Evolutionary conservation across 2,888 invertebrate genomes (phyloP), one percentile per base, ranked within the genome.

Genomic region (Diplolepis rosae): DNA sequence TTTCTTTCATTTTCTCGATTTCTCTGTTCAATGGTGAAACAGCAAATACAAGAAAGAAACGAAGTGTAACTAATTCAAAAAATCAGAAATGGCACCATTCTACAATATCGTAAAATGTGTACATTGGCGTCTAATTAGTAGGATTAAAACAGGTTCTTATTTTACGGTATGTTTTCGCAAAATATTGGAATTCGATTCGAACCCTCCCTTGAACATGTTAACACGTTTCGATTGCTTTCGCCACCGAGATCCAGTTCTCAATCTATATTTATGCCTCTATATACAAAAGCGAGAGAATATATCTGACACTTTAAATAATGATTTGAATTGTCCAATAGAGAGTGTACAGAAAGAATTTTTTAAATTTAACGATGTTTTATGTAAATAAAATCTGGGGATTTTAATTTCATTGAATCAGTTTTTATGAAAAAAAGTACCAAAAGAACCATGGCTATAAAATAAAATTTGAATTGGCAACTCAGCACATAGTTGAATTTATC

Each of bases 111-210:
- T 32, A 56, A 13, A 32, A 56, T 22, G 35, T 35, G 13, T n/a
- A 56, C 35, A 56, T 56, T 56, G 56, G n/a, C 35, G 35, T 39
- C 35, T 56, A 56, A 56, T 56, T 56, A 35, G 56, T 56, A 24
- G 42, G 7, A 22, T 22, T 22, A 13, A 39, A 39, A 56, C 56
- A 39, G 56, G 56, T 56, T 56, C 32, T 15, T 22, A 18, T 18
- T 56, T 56, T 56, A 35, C 56, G 35, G 35, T 11, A 22, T 56
- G 32, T 56, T 56, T 24, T 22, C 9, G 35, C 22, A 56, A 22
- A 56, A 24, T 56, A 56, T 56, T 56, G 56, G 56, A 56, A 35
- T 56, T 56, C 35, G 35, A 35, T 7, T 56, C 22, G 56, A 56
- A 52, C 42, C 6, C 15, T 42, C 42, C 5, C n/a, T n/a, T 15